Percentiles rank a stretch among this genome's conserved stretches.
phyloP scores from a whole-genome alignment of 1,140 invertebrate genomes.

The Harpegnathos saltator region DNA sequence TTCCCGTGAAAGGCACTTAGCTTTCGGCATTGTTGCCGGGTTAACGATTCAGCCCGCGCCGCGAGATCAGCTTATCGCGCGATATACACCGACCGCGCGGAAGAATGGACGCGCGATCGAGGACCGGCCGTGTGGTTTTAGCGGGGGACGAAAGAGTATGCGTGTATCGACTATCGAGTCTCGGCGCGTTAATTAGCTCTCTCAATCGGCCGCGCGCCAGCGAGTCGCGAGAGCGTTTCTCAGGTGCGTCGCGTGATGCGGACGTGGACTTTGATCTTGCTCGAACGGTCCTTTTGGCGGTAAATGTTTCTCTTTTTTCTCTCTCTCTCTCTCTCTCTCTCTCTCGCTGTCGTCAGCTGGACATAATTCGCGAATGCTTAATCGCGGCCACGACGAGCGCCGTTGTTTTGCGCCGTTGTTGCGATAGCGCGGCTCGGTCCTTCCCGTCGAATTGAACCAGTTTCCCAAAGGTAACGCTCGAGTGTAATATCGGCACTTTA shows the following conservation, averaged over 20 bases:
- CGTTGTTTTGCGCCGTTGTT: too few relatives aligned
- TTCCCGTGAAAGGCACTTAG: constrained; percentile 71
- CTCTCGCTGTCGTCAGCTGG: too few relatives aligned
- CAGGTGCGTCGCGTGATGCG: too few relatives aligned
- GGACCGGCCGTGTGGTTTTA: not conserved
- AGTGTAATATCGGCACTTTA: constrained; percentile 26
- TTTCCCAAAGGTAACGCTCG: constrained; percentile 28
- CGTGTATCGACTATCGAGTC: not conserved
- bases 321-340: too few relatives aligned
- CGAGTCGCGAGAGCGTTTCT: too few relatives aligned
- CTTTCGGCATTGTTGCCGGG: constrained; percentile 69
- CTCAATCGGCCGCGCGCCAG: too few relatives aligned
- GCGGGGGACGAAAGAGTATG: constrained; percentile 1
- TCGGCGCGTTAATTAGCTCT: not conserved
- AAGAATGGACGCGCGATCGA: constrained; percentile 48
- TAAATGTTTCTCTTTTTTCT: too few relatives aligned
- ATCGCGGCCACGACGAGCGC: too few relatives aligned
- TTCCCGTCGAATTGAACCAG: not conserved
- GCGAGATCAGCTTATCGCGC: constrained; percentile 56
- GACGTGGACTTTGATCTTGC: too few relatives aligned
- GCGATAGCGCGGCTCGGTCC: not conserved
- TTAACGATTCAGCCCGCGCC: constrained; percentile 60
- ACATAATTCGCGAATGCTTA: not conserved
- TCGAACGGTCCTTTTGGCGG: too few relatives aligned
- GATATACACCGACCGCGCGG: constrained; percentile 12